phyloP scores from a whole-genome alignment of 2,888 invertebrate genomes.

The Hypsopygia costalis region DNA sequence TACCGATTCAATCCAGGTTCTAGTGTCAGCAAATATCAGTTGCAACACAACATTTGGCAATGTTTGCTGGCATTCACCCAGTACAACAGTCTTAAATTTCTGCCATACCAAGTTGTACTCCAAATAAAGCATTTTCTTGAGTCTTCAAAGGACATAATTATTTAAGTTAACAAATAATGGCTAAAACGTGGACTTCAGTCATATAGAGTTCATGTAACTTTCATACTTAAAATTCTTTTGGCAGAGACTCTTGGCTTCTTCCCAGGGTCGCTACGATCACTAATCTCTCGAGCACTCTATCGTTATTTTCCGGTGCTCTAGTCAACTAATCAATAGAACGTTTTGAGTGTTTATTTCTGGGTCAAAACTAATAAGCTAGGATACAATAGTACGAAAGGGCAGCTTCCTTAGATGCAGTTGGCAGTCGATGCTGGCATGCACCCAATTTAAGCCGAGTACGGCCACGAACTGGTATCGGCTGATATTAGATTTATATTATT shows the following conservation, averaged over 20 bases:
- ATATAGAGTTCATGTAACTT: conserved; percentile 21
- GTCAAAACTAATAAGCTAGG: conserved; percentile 32
- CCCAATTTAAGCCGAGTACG: conserved; percentile 58
- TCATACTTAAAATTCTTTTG: conserved; percentile 42
- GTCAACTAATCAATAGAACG: conserved; percentile 15
- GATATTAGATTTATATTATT: conserved; percentile 40
- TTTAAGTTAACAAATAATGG: neutral
- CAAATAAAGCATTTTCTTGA: too few relatives aligned
- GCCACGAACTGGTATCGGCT: conserved; percentile 30
- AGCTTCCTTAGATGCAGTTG: conserved; percentile 53
- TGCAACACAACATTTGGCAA: conserved; percentile 53
- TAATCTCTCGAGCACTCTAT: conserved; percentile 38
- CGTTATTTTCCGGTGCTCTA: conserved; percentile 23
- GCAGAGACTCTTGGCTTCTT: conserved; percentile 35
- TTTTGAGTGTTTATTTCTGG: conserved; percentile 22
- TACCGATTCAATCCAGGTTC: conserved; percentile 32
- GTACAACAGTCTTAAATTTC: conserved; percentile 19
- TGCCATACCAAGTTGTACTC: too few relatives aligned
- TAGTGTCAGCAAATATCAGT: conserved; percentile 35
- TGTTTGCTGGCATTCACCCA: conserved; percentile 58
- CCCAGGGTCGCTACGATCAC: conserved; percentile 17
- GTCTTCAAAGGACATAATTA: too few relatives aligned
- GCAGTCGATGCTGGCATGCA: conserved; percentile 52
- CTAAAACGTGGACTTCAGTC: neutral
- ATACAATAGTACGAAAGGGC: conserved; percentile 47